A percentile compares a stretch with the other conserved stretches of the same genome.
Conservation (phyloP, 2,113 vertebrate species). For the Pedetes capensis region DNA sequence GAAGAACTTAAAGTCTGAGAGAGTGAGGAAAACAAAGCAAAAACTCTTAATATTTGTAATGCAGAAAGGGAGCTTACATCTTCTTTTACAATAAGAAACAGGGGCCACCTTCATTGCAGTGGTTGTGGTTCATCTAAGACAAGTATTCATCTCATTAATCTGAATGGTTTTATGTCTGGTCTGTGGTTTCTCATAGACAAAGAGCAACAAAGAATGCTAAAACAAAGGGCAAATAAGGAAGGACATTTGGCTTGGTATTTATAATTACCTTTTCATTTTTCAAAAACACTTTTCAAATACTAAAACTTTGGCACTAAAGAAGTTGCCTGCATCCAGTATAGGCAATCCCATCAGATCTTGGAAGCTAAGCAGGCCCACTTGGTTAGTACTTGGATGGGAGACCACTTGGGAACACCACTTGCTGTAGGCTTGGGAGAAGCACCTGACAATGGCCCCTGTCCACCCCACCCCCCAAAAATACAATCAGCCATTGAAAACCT, state of each 20-base stretch:
- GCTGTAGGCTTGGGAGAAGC: too few species aligned
- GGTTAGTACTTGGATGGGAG: too few species aligned
- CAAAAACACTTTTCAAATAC: not conserved
- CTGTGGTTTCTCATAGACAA: not conserved
- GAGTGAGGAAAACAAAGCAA: constrained; percentile 58
- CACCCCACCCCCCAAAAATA: too few species aligned
- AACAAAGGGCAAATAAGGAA: not conserved
- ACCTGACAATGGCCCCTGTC: too few species aligned
- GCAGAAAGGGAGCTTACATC: constrained; percentile 62
- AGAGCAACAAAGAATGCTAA: not conserved
- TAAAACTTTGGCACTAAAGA: not conserved
- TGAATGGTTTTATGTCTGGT: constrained; percentile 16
- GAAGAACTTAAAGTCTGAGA: constrained; percentile 61
- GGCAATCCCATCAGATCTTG: too few species aligned
- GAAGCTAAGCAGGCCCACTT: too few species aligned
- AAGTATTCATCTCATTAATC: constrained; percentile 51
- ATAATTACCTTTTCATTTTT: not conserved
- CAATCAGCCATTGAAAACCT: too few species aligned
- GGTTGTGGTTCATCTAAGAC: constrained; percentile 56
- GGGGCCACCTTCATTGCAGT: constrained; percentile 6
- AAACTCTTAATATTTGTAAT: constrained; percentile 64
- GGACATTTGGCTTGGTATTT: not conserved
- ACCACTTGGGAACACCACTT: too few species aligned
- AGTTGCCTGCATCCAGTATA: too few species aligned
- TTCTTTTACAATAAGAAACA: constrained; percentile 68